Evolutionary conservation across 1,140 invertebrate genomes (phyloP), one percentile per base, ranked within the genome.

Genomic region (Drosophila ohnishii): DNA sequence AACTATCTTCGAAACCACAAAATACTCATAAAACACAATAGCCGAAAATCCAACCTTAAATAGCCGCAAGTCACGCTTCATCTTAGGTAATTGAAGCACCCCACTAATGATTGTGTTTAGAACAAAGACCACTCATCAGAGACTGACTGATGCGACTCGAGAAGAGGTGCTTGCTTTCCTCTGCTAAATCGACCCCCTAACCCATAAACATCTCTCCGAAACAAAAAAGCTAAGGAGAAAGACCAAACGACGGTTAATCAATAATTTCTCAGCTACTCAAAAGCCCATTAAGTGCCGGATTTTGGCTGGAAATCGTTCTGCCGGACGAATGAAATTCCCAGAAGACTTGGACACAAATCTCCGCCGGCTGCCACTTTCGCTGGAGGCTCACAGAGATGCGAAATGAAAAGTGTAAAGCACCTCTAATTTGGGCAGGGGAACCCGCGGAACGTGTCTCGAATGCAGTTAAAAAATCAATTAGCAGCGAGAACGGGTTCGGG

Each of bases 321-420:
- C 16, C 25, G 28, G 28, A 32, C 28, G 28, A 50, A 73, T 30
- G 35, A 64, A 67, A 56, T 70, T 70, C 51, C 51, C 44, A 70
- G 64, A 71, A 70, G 64, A 42, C 48, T 56, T 32, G 63, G 35
- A 64, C 55, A 47, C 22, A 32, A 32, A 66, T 66, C 56, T 61
- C 44, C 53, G n/a, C 42, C 50, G 44, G 48, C 42, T 44, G 35
- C 22, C 76, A 87, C 84, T 88, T 88, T 88, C 84, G 84, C 84
- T 86, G 39, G 57, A 60, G 80, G 79, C 64, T 10, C 62, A 47
- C 40, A 32, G 44, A 64, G 64, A 70, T 47, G 39, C 55, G 64
- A 88, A 89, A 88, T 88, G 72, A 88, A 88, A 80, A 88, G 84
- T 88, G 80, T 88, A 66, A 88, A 80, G 61, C 69, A 44, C 47